Evolutionary conservation across 2,888 invertebrate genomes (phyloP), one percentile per base, ranked within the genome.

Genomic region (Omphaloscelis lunosa): DNA sequence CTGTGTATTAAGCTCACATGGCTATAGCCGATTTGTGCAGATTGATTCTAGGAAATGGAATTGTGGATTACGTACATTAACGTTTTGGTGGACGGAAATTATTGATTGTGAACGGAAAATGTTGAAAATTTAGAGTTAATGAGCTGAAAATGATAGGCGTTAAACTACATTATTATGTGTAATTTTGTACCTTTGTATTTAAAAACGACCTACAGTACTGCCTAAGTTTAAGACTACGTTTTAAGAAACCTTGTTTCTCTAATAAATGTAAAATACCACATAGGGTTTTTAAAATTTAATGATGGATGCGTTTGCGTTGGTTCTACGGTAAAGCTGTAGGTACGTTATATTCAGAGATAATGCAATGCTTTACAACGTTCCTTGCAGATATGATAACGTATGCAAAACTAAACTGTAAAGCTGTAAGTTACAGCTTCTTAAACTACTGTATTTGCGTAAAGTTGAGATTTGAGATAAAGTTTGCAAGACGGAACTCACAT

Each of bases 351-450:
- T n/a, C 74, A 9, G 15, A 56, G 11, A 63, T 8, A 62, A 39
- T 27, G 5, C n/a, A 63, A 12, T 45, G 27, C 17, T 5, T 27
- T 7, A 27, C 15, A 74, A 58, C 53, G 39, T 75, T 65, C 27
- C 39, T 29, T 12, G 45, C 65, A 48, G 39, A 9, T 66, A 61
- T 45, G 51, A 73, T 80, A 51, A 75, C 29, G n/a, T 66, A 66
- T 80, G 69, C 80, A 80, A 80, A 81, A 75, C 81, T 80, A 75
- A 80, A 80, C 81, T 56, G 53, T 39, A 29, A 75, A 70, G n/a
- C 70, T 61, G 39, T 53, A 80, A 69, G 68, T 69, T 68, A 41
- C 23, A 61, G 48, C 53, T 27, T 78, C 45, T 72, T 65, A 56
- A 67, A 56, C 66, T 56, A 65, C 73, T 45, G 23, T 65, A 69